Evolutionary conservation across 2,888 invertebrate species (phyloP), one percentile per base, ranked within the genome.

Genomic region (Allacma fusca): DNA sequence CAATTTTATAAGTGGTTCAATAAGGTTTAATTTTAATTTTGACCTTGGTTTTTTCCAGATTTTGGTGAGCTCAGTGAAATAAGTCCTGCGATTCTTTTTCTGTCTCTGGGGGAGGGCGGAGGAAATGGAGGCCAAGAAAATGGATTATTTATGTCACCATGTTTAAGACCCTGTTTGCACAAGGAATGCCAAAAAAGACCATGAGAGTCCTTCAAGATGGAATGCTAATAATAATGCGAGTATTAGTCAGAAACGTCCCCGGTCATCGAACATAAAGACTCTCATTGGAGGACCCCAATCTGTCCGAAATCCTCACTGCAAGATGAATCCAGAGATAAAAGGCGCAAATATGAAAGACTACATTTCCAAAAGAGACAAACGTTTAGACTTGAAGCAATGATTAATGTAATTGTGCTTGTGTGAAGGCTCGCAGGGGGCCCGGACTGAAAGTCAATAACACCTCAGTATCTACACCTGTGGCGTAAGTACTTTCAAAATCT

Each of bases 111-210:
- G 16, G 34, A 29, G 59, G 79, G 80, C 21, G 79, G 78, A 62
- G 50, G 64, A 1, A 28, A 28, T 26, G 69, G 65, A 28, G 76
- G 69, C 21, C 19, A 67, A 5, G 21, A 65, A 29, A 74, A 70
- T 64, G 78, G 75, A 78, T 78, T 81, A 77, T 74, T 79, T 16
- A 80, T 78, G 29, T 83, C 84, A 59, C 81, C 88, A 77, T 88
- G 87, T 4, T 88, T 94, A 75, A 93, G 92, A 19, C 92, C 12
- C 87, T 94, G 78, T 94, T 94, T 87, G 91, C 93, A 67, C 93
- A 92, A 76, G 94, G 94, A 78, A 93, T 94, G 90, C 94, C 94
- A 28, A 93, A 92, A 86, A 88, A 94, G 80, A 91, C n/a, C 19
- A 59, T 62, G 40, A 28, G 65, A 34, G 72, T 87, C 81, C 86